These are phyloP conservation scores for Leptonema lineaticorne DNA, from an alignment of 1,140 invertebrate species.

Conservation along the genomic window DNA sequence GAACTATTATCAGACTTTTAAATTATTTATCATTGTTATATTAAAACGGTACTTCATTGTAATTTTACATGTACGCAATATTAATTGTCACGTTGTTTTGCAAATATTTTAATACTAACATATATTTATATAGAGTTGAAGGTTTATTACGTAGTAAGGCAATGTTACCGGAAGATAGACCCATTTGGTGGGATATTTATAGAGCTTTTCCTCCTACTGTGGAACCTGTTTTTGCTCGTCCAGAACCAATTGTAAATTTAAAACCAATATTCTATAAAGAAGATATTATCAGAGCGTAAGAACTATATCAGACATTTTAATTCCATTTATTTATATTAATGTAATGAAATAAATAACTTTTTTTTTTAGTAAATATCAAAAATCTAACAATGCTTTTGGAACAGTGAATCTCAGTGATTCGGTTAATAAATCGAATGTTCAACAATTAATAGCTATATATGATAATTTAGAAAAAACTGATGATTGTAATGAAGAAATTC, in stretches of 20 bases:
- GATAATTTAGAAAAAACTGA: slow-evolving; percentile 56
- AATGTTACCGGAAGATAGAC: slow-evolving; percentile 73
- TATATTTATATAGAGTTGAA: slow-evolving; percentile 60
- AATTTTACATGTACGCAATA: background rate
- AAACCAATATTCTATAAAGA: slow-evolving; percentile 19
- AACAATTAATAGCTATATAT: slow-evolving; percentile 62
- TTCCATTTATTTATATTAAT: background rate
- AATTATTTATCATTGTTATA: background rate
- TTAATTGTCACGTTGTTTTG: background rate
- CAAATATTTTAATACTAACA: background rate
- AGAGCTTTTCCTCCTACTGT: slow-evolving; percentile 80
- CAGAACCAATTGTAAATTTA: slow-evolving; percentile 49
- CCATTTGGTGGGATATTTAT: slow-evolving; percentile 90
- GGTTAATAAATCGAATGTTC: slow-evolving; percentile 55
- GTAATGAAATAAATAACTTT: background rate
- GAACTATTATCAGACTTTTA: background rate
- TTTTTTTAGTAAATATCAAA: slow-evolving; percentile 64
- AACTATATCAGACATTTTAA: slow-evolving; percentile 31
- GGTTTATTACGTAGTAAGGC: slow-evolving; percentile 75
- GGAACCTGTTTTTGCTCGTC: slow-evolving; percentile 72
- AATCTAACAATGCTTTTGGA: slow-evolving; percentile 55
- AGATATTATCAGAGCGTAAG: slow-evolving; percentile 83
- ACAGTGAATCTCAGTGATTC: slow-evolving; percentile 54
- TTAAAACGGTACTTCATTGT: background rate
- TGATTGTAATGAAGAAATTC: slow-evolving; percentile 54